Evolutionary conservation across 1,140 invertebrate species (phyloP), one percentile per base, ranked within the genome.

Genomic region (Anoplolepis gracilipes): DNA sequence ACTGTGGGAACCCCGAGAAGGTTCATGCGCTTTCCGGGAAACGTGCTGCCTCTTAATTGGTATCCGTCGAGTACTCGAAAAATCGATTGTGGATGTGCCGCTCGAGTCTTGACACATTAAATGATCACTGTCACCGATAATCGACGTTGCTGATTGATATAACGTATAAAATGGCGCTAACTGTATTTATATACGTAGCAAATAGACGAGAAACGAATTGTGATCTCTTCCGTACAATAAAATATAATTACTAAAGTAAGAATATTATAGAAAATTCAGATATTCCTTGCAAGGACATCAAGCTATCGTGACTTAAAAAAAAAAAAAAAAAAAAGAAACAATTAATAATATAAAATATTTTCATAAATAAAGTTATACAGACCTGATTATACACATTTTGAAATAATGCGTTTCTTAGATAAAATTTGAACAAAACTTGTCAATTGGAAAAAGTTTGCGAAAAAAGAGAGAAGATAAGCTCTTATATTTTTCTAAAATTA

Each of bases 1-100:
- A 85, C 81, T 88, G 86, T 88, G 86, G 55, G 73, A 88, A 88
- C 79, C 25, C 55, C 70, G 28, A 39, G 81, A 64, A 85, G 75
- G 49, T 65, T 70, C 72, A 67, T 65, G 39, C 55, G 42, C 53
- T 87, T 88, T 84, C 81, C 73, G 73, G 86, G 86, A 87, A 88
- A 88, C 59, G 81, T 65, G 46, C 67, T 28, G 33, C 46, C 87
- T 75, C 82, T 85, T 88, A 88, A 88, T 88, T 88, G 81, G 67
- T 87, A 88, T 87, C 87, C 77, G 81, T 70, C 73, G 67, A 85
- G 87, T 55, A 65, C 46, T 78, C 57, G 10, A 16, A 28, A 16
- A 46, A 65, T 76, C 73, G 65, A 87, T 72, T 13, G 62, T 65
- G 85, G 19, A 64, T 7, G 39, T 62, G 22, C 30, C 6, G 3